Base-by-base conservation (phyloP, 2,888 invertebrate genomes). In the Xestia sexstrigata region DNA sequence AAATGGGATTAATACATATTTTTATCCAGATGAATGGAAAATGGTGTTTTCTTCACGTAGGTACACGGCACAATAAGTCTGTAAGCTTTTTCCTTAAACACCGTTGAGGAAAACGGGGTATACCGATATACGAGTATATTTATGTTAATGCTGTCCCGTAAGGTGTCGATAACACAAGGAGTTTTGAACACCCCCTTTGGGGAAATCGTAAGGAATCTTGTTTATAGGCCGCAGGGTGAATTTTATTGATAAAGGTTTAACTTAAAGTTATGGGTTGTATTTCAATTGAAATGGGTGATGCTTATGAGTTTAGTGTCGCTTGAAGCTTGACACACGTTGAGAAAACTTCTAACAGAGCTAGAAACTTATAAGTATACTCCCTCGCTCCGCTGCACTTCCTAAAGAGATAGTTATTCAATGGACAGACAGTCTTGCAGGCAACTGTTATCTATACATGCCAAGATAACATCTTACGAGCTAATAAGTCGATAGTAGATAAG, bases 151-250 rank as follows among this genome's bases (percentile, higher is more conserved):
- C 5, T 35, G n/a, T 17, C 42, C 15, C 62, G 39, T 52, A 42
- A 75, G 58, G n/a, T 72, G 49, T 65, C 80, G 55, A 70, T 82
- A 78, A 62, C 70, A 83, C 5, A 60, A 52, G 42, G 15, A 47
- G 20, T 30, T 17, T 17, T 42, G 55, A 60, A 52, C 23, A 66
- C 5, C 23, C 23, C 30, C 13, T 69, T 69, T 55, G 42, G 42
- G 45, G 35, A 81, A 66, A 60, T 71, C 52, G 49, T 23, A 55
- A 0, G 26, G 26, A 42, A 72, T 65, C 17, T 26, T 68, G 47
- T 79, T 74, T 52, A 78, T 26, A 17, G 52, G 0, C 0, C 0
- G 11, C 20, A 17, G 20, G 55, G n/a, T 35, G 55, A 79, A 42
- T 68, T 70, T 63, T 63, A 63, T 78, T 47, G 35, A 45, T 49